These are phyloP conservation scores for Epicauta chinensis DNA, from an alignment of 1,140 invertebrate genomes.

Conservation along the genomic window DNA sequence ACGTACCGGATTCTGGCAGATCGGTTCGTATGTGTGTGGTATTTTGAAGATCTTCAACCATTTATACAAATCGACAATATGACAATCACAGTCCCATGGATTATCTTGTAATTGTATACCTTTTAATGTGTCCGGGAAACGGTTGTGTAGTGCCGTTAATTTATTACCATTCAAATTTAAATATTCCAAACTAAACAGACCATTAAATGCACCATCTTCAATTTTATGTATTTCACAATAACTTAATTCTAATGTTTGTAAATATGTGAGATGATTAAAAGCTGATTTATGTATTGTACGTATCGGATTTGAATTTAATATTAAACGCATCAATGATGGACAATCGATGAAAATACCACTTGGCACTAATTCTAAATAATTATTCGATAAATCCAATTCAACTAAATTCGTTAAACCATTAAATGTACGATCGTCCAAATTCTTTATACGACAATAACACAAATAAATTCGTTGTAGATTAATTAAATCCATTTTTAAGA, in stretches of 20 bases:
- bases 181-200: conserved; percentile 75
- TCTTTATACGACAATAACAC: conserved; percentile 65
- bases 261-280: conserved; percentile 66
- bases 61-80: conserved; percentile 62
- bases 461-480: conserved; percentile 84
- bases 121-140: conserved; percentile 65
- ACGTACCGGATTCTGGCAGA: conserved; percentile 63
- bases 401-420: conserved; percentile 79
- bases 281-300: conserved; percentile 60
- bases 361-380: conserved; percentile 69
- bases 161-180: conserved; percentile 76
- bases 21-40: conserved; percentile 62
- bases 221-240: conserved; percentile 69
- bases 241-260: conserved; percentile 76
- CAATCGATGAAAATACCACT: conserved; percentile 69
- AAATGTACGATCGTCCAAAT: conserved; percentile 72
- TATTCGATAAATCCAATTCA: conserved; percentile 80
- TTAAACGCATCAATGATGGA: conserved; percentile 72
- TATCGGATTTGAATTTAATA: conserved; percentile 76
- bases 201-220: conserved; percentile 74
- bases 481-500: conserved; percentile 68
- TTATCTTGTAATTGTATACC: conserved; percentile 79
- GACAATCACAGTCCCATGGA: conserved; percentile 84
- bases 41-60: conserved; percentile 73
- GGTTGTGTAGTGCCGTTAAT: conserved; percentile 55